Evolutionary conservation across 1,140 invertebrate genomes (phyloP).

Genomic region (Melanaphis sacchari): DNA sequence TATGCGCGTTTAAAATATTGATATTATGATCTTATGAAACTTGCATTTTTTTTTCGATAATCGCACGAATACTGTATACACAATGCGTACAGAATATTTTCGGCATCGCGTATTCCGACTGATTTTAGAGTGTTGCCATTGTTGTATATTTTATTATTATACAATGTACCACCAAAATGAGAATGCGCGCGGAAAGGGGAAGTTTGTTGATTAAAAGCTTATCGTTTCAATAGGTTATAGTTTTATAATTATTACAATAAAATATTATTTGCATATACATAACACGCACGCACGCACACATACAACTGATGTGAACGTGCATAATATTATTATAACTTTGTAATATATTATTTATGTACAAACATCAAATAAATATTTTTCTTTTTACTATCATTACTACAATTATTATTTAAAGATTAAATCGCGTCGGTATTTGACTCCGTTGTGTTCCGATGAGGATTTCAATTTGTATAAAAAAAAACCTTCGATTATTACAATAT

Average conservation of each 20-base stretch:
- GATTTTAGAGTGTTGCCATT: not conserved
- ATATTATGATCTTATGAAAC: too few relatives aligned
- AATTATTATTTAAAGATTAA: not conserved
- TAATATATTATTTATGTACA: not conserved
- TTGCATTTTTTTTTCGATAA: not conserved
- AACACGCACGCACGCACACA: not conserved
- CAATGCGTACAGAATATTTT: not conserved
- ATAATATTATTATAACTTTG: not conserved
- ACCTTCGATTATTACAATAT: not conserved
- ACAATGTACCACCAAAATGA: not conserved
- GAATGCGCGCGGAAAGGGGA: not conserved
- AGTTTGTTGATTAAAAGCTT: not conserved
- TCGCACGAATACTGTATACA: not conserved
- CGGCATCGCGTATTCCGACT: not conserved
- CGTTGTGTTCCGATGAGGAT: not conserved
- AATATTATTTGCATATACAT: not conserved
- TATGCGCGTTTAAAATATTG: too few relatives aligned
- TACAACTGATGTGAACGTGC: not conserved
- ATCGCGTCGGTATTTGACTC: not conserved
- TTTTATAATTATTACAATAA: not conserved
- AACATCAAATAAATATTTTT: not conserved
- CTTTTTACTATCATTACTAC: not conserved
- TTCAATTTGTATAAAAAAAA: not conserved
- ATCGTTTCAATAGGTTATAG: not conserved
- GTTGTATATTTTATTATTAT: not conserved